A percentile compares a stretch with the other conserved stretches of the same genome.
Conservation (phyloP, 2,113 vertebrate genomes). For the Chinchilla lanigera region DNA sequence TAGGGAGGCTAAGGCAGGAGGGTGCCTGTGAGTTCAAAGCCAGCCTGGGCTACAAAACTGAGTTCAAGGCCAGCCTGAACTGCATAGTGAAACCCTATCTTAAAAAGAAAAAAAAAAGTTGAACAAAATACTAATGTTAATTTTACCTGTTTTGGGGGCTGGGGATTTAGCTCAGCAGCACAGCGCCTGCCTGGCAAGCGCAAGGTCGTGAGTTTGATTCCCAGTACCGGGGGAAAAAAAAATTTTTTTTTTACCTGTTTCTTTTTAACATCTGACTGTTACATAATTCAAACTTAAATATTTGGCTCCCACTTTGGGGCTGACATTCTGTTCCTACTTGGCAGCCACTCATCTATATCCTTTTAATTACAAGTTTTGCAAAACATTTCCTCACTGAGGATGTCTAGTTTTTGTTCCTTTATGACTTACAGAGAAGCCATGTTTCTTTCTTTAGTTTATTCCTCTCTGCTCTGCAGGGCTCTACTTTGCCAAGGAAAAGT, state of each 20-base stretch:
- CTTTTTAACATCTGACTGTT: neutral
- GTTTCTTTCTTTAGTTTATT: neutral
- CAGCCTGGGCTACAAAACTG: no score
- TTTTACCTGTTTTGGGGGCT: neutral
- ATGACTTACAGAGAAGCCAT: neutral
- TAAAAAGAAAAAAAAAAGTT: neutral
- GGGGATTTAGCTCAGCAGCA: no score
- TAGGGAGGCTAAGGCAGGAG: no score
- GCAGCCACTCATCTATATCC: neutral
- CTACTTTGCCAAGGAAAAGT: slow-evolving; percentile 23
- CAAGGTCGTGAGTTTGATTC: no score
- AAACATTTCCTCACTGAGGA: neutral
- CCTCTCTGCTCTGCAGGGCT: neutral
- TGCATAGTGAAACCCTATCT: no score
- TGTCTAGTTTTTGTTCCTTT: neutral
- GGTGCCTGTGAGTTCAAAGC: no score
- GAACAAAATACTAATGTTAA: neutral
- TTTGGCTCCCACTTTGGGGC: neutral
- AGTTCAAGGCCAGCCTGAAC: no score
- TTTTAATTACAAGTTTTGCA: neutral
- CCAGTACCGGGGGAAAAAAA: no score
- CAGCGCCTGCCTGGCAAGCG: no score
- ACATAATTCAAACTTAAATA: neutral
- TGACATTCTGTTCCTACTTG: neutral
- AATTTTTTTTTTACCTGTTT: neutral